Evolutionary conservation across 1,140 invertebrate species (phyloP).

Genomic region (Aricia agestis): DNA sequence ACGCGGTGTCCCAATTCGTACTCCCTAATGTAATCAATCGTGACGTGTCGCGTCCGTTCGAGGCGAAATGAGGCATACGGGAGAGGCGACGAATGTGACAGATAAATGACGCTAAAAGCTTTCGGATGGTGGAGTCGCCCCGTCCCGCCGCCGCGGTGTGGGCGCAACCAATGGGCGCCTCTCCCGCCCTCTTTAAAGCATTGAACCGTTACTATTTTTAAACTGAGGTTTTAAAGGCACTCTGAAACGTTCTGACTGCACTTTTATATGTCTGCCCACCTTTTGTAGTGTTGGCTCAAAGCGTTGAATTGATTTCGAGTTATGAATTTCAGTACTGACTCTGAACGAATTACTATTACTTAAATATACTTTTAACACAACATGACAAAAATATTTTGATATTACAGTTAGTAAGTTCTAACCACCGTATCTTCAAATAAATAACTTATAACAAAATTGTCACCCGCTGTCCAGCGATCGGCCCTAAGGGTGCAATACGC

Average conservation of each 20-base stretch:
- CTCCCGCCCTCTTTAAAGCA: constrained; percentile 34
- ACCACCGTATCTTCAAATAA: constrained; percentile 13
- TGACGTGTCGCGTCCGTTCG: constrained; percentile 32
- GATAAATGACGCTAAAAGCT: constrained; percentile 62
- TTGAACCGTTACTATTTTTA: constrained; percentile 17
- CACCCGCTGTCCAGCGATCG: constrained; percentile 53
- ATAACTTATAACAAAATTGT: constrained; percentile 33
- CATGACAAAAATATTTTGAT: too few relatives aligned
- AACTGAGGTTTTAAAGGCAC: constrained; percentile 4
- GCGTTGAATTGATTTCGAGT: too few relatives aligned
- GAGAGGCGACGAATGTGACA: constrained; percentile 43
- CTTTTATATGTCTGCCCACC: neutral
- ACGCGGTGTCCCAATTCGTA: constrained; percentile 12
- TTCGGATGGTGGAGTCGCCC: constrained; percentile 50
- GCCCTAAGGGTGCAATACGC: constrained; percentile 47
- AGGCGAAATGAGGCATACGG: constrained; percentile 33
- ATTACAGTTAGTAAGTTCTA: too few relatives aligned
- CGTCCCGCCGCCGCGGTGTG: constrained; percentile 52
- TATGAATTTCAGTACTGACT: too few relatives aligned
- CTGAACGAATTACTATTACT: too few relatives aligned
- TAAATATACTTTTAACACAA: too few relatives aligned
- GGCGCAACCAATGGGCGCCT: constrained; percentile 61
- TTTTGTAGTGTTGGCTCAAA: neutral
- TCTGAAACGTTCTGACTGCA: neutral
- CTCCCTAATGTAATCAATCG: constrained; percentile 49